Conservation (phyloP, 2,797 vertebrate species). For the Acestrorhynchus altus region DNA sequence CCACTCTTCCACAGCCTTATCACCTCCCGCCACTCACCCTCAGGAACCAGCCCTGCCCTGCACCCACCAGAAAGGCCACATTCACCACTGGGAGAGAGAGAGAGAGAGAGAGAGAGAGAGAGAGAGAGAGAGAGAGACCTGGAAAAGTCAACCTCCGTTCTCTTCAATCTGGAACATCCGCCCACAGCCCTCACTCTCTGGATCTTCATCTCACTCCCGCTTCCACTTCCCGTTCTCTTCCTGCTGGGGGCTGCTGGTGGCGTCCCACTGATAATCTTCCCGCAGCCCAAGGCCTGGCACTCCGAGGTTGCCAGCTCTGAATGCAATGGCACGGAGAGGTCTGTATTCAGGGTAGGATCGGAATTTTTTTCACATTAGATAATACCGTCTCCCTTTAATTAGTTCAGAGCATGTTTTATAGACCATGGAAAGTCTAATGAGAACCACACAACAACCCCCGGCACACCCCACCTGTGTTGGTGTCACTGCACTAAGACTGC, state of each 20-base stretch:
- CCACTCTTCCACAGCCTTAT: constrained; percentile 67
- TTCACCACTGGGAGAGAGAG: constrained; percentile 49
- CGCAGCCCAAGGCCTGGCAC: background rate
- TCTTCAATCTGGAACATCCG: background rate
- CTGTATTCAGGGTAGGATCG: background rate
- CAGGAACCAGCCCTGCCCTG: constrained; percentile 40
- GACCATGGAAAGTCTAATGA: background rate
- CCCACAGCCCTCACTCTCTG: constrained; percentile 9
- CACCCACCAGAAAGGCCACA: constrained; percentile 53
- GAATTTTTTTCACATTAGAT: background rate
- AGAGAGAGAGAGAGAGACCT: background rate
- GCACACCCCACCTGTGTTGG: too few species aligned
- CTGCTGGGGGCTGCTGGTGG: constrained; percentile 24
- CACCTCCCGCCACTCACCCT: constrained; percentile 40
- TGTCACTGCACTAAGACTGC: too few species aligned
- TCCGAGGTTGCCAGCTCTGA: background rate
- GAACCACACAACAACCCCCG: too few species aligned
- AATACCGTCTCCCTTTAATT: background rate
- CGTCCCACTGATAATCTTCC: constrained; percentile 36
- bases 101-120: background rate
- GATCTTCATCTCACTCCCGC: constrained; percentile 24
- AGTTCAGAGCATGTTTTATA: background rate
- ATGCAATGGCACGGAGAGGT: background rate
- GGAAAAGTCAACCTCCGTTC: background rate
- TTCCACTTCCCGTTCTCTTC: constrained; percentile 42